phyloP scores from a whole-genome alignment of 2,113 vertebrate species.

The Rhinopomastus cyanomelas region DNA sequence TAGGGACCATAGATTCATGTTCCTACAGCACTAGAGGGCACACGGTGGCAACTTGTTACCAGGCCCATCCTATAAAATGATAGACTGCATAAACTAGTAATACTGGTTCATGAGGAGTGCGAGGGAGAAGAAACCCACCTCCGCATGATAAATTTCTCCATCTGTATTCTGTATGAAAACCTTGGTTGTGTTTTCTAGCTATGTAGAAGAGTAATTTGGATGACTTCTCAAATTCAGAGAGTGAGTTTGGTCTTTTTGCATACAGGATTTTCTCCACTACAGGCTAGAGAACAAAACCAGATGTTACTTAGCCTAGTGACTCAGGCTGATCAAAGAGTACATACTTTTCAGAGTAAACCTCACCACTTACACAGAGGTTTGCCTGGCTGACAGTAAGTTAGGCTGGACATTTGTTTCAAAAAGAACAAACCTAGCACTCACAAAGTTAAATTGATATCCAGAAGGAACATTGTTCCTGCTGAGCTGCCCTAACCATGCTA shows the following conservation, averaged over 20 bases:
- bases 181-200: not conserved
- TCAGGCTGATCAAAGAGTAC: not conserved
- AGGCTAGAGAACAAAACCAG: not conserved
- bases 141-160: not conserved
- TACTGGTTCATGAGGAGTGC: not conserved
- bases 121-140: not conserved
- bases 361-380: not conserved
- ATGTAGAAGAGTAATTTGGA: not conserved
- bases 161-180: not conserved
- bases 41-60: fast-evolving
- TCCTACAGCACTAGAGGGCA: not conserved
- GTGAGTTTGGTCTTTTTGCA: not conserved
- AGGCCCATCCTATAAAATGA: not conserved
- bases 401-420: not conserved
- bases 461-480: not conserved
- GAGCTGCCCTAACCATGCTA: not conserved
- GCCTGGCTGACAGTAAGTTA: not conserved
- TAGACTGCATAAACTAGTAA: not conserved
- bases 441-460: not conserved
- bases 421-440: not conserved
- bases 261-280: not conserved
- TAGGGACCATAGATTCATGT: fast-evolving
- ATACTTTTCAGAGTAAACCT: not conserved
- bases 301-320: not conserved
- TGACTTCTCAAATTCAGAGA: not conserved